phyloP scores from a whole-genome alignment of 2,113 vertebrate genomes.

The Pelusios castaneus region DNA sequence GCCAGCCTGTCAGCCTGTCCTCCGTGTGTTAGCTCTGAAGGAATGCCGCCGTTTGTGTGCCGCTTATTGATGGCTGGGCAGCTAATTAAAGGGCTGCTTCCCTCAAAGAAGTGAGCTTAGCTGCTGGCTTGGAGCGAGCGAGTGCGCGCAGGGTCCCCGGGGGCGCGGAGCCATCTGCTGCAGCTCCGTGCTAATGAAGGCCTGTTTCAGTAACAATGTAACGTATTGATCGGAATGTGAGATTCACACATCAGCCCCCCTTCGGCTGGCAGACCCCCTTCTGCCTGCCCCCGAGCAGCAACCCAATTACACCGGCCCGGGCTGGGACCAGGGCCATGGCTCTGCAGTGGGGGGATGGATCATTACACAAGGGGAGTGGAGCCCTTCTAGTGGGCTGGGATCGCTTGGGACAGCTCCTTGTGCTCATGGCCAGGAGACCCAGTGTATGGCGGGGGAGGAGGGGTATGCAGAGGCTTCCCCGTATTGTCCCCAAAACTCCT shows the following conservation, averaged over 20 bases:
- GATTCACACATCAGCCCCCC: conserved; percentile 18
- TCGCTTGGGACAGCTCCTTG: no score
- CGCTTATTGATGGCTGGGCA: neutral
- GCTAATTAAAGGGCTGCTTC: conserved; percentile 15
- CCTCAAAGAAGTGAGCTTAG: conserved; percentile 48
- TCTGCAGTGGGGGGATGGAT: neutral
- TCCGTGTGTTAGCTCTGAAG: conserved; percentile 55
- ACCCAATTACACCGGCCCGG: neutral
- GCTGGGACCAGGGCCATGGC: neutral
- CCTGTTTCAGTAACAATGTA: conserved; percentile 44
- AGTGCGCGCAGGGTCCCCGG: conserved; percentile 4
- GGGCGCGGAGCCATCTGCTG: conserved; percentile 45
- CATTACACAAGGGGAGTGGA: neutral
- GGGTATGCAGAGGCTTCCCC: neutral
- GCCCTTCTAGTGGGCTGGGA: neutral
- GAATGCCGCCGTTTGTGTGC: conserved; percentile 59
- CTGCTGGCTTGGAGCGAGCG: neutral
- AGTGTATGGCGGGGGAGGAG: neutral
- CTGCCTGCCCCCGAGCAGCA: neutral
- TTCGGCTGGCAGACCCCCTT: conserved; percentile 7
- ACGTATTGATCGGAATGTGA: conserved; percentile 48
- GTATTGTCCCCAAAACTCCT: neutral
- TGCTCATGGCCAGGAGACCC: no score
- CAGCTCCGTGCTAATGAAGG: conserved; percentile 39
- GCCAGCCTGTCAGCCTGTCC: neutral